A percentile compares a stretch with the other conserved stretches of the same genome.
Conservation (phyloP, 2,888 invertebrate genomes). For the Tenthredo livida region DNA sequence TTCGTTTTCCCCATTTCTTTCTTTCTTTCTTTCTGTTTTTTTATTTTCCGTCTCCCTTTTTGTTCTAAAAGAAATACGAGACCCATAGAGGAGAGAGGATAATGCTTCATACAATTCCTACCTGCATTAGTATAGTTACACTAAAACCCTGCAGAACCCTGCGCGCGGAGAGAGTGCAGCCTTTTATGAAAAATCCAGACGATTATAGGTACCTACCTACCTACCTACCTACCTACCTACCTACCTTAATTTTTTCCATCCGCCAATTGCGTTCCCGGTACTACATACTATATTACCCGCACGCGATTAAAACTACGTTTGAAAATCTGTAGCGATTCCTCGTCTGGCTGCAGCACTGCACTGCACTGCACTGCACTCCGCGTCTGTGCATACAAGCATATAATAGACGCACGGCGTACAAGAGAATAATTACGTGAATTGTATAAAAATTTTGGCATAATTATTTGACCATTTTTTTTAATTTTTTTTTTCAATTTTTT, state of each 20-base stretch:
- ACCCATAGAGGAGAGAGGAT: background rate
- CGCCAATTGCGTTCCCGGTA: background rate
- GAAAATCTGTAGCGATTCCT: background rate
- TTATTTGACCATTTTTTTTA: background rate
- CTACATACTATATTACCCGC: background rate
- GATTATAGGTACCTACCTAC: background rate
- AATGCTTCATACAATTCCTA: constrained; percentile 6
- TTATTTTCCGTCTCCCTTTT: background rate
- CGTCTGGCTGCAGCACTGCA: no score
- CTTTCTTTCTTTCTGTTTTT: no score
- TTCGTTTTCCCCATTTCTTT: background rate
- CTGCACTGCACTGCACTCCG: no score
- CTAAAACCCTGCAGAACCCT: background rate
- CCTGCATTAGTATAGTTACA: background rate
- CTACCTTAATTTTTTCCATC: background rate
- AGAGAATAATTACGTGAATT: background rate
- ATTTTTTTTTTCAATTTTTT: background rate
- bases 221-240: no score
- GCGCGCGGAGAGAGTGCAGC: background rate
- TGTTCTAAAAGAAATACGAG: background rate
- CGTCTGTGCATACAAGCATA: no score
- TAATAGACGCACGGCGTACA: no score
- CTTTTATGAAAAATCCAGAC: background rate
- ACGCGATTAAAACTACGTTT: background rate
- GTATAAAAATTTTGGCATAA: background rate